phyloP scores from a whole-genome alignment of 2,113 vertebrate genomes.

The Ctenodactylus gundi region DNA sequence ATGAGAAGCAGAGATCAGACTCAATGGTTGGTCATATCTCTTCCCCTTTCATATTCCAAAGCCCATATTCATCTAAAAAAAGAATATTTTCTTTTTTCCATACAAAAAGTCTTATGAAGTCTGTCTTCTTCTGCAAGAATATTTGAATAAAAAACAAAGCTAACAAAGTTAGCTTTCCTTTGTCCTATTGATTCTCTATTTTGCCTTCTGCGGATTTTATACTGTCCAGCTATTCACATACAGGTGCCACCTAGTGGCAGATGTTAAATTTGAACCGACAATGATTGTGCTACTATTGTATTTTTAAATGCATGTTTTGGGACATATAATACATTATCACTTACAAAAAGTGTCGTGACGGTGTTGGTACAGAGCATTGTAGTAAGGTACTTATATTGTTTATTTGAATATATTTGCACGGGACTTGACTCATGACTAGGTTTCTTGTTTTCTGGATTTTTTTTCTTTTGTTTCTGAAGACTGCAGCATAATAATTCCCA shows the following conservation, averaged over 20 bases:
- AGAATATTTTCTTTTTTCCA: background rate
- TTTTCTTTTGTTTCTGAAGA: too few relatives aligned
- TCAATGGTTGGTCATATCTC: background rate
- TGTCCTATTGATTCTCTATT: background rate
- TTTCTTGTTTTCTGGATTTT: too few relatives aligned
- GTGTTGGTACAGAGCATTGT: background rate
- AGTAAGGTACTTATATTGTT: background rate
- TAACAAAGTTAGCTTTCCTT: background rate
- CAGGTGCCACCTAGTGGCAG: slow-evolving; percentile 49
- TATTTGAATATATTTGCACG: background rate
- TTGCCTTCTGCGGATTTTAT: background rate
- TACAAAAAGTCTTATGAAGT: background rate
- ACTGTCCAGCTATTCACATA: background rate
- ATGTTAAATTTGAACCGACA: background rate
- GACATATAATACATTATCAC: background rate
- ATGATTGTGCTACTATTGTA: background rate
- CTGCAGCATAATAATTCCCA: too few relatives aligned
- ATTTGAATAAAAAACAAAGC: background rate
- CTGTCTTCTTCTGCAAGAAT: background rate
- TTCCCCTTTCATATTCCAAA: background rate
- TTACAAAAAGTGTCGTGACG: background rate
- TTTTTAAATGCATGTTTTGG: background rate
- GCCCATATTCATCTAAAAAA: background rate
- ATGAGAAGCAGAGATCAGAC: background rate
- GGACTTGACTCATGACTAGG: background rate